Conservation (phyloP, 2,113 vertebrate genomes). For the Bos taurus region DNA sequence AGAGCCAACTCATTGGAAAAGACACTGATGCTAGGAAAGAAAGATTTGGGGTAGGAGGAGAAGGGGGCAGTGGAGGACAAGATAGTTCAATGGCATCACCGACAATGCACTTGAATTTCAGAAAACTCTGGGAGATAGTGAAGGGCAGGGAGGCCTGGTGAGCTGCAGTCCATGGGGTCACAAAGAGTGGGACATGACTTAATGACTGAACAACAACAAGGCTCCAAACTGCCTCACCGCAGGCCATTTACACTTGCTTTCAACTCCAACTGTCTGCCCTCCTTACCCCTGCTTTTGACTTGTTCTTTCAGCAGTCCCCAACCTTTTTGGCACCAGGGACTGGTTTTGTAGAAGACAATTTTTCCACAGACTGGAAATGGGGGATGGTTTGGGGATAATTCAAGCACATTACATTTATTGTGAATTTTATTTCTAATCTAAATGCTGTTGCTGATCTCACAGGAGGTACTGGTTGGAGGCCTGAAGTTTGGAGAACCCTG, state of each 20-base stretch:
- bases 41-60: neutral
- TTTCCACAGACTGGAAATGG: neutral
- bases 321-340: neutral
- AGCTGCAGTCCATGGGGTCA: no score
- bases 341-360: neutral
- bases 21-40: neutral
- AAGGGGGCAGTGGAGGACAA: neutral
- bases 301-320: no score
- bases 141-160: neutral
- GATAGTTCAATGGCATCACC: neutral
- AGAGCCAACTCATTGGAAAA: neutral
- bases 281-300: no score
- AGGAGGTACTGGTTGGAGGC: neutral
- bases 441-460: neutral
- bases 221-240: neutral
- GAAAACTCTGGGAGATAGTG: neutral
- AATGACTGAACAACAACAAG: neutral
- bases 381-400: neutral
- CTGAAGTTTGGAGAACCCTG: neutral
- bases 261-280: no score
- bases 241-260: no score
- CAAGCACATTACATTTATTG: neutral
- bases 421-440: neutral
- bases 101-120: neutral
- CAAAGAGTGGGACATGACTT: no score